Conservation (phyloP, 2,888 invertebrate genomes). For the Acanthosoma haemorrhoidale region DNA sequence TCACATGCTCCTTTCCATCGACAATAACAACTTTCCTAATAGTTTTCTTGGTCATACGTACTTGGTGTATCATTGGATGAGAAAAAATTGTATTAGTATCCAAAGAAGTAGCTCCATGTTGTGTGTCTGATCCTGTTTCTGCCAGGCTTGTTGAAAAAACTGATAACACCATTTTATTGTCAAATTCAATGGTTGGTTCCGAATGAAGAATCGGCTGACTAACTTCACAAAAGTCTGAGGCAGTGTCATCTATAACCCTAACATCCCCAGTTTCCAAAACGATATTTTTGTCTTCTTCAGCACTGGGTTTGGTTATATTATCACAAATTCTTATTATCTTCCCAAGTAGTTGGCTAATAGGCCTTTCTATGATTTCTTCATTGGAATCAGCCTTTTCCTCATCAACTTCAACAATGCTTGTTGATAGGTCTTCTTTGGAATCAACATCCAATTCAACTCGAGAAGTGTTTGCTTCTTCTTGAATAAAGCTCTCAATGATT, state of each 20-base stretch:
- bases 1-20: slow-evolving; percentile 76
- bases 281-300: neutral
- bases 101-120: neutral
- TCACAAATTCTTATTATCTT: neutral
- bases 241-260: too few relatives aligned
- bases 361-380: neutral
- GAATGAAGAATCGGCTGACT: too few relatives aligned
- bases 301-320: too few relatives aligned
- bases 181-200: too few relatives aligned
- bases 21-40: slow-evolving; percentile 70
- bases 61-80: slow-evolving; percentile 21
- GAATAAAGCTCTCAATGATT: neutral
- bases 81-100: neutral
- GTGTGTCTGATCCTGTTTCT: neutral
- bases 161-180: too few relatives aligned
- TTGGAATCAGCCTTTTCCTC: neutral
- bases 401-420: slow-evolving; percentile 9
- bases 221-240: too few relatives aligned
- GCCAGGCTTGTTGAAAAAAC: too few relatives aligned
- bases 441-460: slow-evolving; percentile 16
- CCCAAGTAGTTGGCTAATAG: neutral
- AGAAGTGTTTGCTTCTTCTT: slow-evolving; percentile 18
- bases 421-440: slow-evolving; percentile 19
- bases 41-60: slow-evolving; percentile 57
- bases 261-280: too few relatives aligned